phyloP scores from a whole-genome alignment of 2,888 invertebrate species.

The Sinodicranocentrus sp. region DNA sequence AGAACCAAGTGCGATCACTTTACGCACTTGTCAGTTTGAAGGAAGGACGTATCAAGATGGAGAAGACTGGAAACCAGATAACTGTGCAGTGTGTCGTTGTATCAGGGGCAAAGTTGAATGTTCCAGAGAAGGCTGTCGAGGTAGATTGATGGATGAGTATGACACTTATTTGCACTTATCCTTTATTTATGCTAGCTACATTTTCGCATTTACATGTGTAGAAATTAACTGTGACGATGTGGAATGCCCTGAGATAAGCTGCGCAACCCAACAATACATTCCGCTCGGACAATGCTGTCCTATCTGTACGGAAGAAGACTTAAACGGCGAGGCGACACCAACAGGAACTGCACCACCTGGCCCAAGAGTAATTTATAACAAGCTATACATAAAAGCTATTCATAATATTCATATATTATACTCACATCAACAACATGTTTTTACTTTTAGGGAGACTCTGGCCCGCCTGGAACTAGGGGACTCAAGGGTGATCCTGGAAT shows the following conservation, averaged over 20 bases:
- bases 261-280: constrained; percentile 78
- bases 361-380: constrained; percentile 78
- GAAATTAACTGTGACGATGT: constrained; percentile 80
- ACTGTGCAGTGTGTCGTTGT: constrained; percentile 87
- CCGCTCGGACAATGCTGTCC: constrained; percentile 80
- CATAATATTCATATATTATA: constrained; percentile 1
- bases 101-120: constrained; percentile 83
- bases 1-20: constrained; percentile 58
- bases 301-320: constrained; percentile 78
- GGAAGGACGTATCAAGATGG: constrained; percentile 84
- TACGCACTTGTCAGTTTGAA: constrained; percentile 81
- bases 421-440: not conserved
- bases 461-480: constrained; percentile 81
- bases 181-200: not conserved
- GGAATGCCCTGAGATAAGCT: constrained; percentile 79
- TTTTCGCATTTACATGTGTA: no score
- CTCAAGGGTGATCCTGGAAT: constrained; percentile 82
- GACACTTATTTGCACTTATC: no score
- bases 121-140: constrained; percentile 78
- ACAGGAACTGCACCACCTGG: constrained; percentile 78
- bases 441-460: constrained; percentile 79
- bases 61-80: constrained; percentile 84
- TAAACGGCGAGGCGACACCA: constrained; percentile 73
- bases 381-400: not conserved
- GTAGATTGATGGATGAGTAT: no score